Conservation (phyloP, 2,113 vertebrate genomes). For the Poicephalus gulielmi region DNA sequence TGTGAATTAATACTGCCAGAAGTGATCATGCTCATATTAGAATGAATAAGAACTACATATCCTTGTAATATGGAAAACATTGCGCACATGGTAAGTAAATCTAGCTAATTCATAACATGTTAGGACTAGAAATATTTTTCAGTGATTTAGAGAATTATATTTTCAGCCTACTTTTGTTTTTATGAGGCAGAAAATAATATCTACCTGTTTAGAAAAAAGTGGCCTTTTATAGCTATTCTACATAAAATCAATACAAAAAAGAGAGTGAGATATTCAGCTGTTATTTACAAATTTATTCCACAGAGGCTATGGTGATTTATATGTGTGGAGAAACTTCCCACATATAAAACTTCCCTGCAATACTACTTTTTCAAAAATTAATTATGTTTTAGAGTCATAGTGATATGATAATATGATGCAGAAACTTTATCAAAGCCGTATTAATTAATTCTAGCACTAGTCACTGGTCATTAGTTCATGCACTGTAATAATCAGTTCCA, state of each 20-base stretch:
- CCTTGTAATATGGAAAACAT: not conserved
- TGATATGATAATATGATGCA: not conserved
- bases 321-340: not conserved
- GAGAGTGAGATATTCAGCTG: not conserved
- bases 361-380: not conserved
- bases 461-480: constrained; percentile 6
- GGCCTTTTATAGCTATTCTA: not conserved
- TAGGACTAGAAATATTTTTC: not conserved
- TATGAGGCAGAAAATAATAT: not conserved
- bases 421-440: not conserved
- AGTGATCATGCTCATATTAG: not conserved
- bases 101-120: not conserved
- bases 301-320: not conserved
- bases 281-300: not conserved
- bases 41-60: constrained; percentile 20
- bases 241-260: not conserved
- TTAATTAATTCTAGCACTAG: constrained; percentile 32
- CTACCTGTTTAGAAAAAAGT: not conserved
- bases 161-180: not conserved
- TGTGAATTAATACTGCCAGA: constrained; percentile 13
- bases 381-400: not conserved
- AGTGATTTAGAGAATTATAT: not conserved
- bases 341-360: not conserved
- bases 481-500: not conserved
- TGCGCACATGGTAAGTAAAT: not conserved